Percentiles rank a stretch among this genome's conserved stretches.
phyloP scores from a whole-genome alignment of 2,888 invertebrate genomes.

The Julus scandinavius region DNA sequence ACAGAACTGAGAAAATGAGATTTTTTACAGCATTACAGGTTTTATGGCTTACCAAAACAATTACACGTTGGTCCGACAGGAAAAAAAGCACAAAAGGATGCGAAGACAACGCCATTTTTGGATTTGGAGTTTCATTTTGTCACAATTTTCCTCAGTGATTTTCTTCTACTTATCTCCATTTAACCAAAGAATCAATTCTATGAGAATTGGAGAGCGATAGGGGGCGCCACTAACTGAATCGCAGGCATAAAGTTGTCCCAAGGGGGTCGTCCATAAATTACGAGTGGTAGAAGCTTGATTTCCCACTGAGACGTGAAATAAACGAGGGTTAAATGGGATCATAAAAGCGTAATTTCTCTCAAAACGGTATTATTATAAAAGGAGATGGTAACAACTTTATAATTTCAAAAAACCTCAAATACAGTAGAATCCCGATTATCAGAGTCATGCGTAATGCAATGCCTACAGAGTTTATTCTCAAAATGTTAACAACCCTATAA shows the following conservation, averaged over 20 bases:
- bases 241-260: not conserved
- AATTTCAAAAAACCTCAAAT: no score
- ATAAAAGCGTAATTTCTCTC: no score
- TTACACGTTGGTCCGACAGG: not conserved
- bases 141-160: not conserved
- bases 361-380: no score
- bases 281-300: not conserved
- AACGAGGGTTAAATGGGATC: no score
- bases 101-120: not conserved
- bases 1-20: not conserved
- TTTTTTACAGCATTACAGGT: not conserved
- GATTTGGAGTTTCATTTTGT: not conserved
- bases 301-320: no score
- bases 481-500: no score
- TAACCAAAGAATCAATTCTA: not conserved
- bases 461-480: no score
- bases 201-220: not conserved
- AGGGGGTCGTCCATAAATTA: not conserved
- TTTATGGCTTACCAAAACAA: conserved; percentile 8
- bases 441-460: no score
- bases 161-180: conserved; percentile 12
- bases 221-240: conserved; percentile 12
- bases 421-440: no score
- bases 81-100: not conserved
- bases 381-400: no score